Evolutionary conservation across 2,113 vertebrate species (phyloP).

Genomic region (Chaetops frenatus): DNA sequence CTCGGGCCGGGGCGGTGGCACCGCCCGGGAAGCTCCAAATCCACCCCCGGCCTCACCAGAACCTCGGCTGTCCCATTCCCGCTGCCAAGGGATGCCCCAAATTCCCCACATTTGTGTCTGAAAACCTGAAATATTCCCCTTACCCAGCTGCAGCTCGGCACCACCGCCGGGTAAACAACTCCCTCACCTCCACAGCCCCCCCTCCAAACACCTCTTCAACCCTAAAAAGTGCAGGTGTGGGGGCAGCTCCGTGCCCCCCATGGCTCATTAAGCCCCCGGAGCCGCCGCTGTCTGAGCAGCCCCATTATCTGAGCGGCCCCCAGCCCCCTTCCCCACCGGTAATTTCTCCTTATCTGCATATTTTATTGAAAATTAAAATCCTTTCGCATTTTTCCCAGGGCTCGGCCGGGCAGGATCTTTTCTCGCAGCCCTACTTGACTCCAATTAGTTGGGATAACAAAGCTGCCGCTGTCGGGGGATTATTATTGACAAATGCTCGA

Average conservation of each 20-base stretch:
- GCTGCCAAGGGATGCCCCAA: rapidly evolving
- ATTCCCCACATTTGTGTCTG: rapidly evolving
- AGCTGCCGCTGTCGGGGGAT: slow-evolving; percentile 9
- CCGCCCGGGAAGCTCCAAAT: neutral
- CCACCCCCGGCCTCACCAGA: rapidly evolving
- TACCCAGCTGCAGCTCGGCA: neutral
- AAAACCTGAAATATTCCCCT: neutral
- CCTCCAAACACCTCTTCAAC: rapidly evolving
- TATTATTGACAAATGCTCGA: slow-evolving; percentile 35
- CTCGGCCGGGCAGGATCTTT: neutral
- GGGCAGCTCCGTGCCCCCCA: neutral
- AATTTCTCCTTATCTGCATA: slow-evolving; percentile 19
- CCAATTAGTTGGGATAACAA: slow-evolving; percentile 50
- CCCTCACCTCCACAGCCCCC: neutral
- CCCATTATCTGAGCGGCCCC: neutral
- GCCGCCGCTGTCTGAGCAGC: neutral
- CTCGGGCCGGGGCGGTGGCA: neutral
- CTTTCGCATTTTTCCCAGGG: neutral
- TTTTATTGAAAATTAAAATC: slow-evolving; percentile 43
- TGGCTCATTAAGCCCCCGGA: neutral
- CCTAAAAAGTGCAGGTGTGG: neutral
- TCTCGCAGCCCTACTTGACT: slow-evolving; percentile 44
- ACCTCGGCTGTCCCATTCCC: neutral
- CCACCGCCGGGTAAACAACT: neutral
- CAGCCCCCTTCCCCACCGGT: neutral